Evolutionary conservation across 2,113 vertebrate species (phyloP).

Genomic region (Oreochromis aureus): DNA sequence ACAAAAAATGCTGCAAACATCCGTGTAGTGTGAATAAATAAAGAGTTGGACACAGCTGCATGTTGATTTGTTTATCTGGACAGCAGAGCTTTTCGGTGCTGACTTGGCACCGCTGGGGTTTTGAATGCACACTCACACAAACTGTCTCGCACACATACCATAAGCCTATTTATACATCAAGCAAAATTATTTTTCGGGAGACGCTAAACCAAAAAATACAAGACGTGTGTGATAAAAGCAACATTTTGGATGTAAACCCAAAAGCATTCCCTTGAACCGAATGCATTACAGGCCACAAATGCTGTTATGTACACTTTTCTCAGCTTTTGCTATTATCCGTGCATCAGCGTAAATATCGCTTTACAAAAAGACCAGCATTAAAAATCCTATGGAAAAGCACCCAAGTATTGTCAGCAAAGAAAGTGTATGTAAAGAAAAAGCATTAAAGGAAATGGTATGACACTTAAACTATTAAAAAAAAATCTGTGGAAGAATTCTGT

Average conservation of each 20-base stretch:
- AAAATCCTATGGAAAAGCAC: background rate
- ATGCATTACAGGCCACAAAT: background rate
- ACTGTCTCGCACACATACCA: background rate
- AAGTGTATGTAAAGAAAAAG: background rate
- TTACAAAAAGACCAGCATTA: background rate
- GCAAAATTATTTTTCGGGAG: background rate
- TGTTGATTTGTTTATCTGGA: slow-evolving; percentile 44
- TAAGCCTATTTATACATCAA: background rate
- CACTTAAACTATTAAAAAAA: background rate
- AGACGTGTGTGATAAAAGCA: background rate
- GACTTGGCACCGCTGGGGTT: slow-evolving; percentile 27
- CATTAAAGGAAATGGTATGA: background rate
- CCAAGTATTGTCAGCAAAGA: background rate
- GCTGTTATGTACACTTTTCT: background rate
- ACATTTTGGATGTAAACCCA: background rate
- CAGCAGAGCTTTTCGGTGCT: slow-evolving; percentile 2
- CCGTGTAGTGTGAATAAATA: slow-evolving; percentile 33
- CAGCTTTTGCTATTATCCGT: background rate
- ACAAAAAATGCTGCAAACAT: background rate
- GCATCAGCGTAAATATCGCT: background rate
- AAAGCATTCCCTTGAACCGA: background rate
- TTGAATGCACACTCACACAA: background rate
- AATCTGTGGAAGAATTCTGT: accelerated
- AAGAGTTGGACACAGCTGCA: slow-evolving; percentile 9
- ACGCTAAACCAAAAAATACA: background rate